Base-by-base conservation (phyloP, 2,113 vertebrate species). In the Anhinga rufa region DNA sequence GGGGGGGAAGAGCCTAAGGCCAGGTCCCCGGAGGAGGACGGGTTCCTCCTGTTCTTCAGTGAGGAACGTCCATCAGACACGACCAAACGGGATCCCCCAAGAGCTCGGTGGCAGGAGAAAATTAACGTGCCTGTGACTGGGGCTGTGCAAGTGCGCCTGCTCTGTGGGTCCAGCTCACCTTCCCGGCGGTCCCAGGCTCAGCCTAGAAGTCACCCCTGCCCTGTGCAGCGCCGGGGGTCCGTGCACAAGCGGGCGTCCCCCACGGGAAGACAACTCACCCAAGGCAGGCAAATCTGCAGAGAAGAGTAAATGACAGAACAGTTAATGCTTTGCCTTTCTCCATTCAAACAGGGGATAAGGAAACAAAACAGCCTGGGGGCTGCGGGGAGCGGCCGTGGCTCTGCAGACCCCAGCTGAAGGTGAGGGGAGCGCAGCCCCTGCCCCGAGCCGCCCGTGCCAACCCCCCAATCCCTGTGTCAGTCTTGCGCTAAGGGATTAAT, bases 61-160 rank as follows among this genome's bases (percentile, higher is more conserved):
- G 4, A 62, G 62, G n/a, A 42, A 54, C 1, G 0, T 69, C 54
- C 25, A 9, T 6, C 55, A 17, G 62, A 38, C 0, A 2, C 2
- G 2, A 32, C 32, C 66, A 14, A 22, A 60, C 28, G 7, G 25
- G 40, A 57, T 32, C 28, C 40, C 54, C 54, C 25, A 5, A 6
- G 25, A 16, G 18, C 38, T 51, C 3, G 4, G 54, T 8, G 42
- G 49, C 76, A 36, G 36, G 32, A 44, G 8, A 34, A 14, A 77
- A 77, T 26, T 11, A 24, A 62, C 75, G 62, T 8, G 38, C 54
- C 76, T 2, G 8, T 0, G 3, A 17, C 26, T 0, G 2, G 36
- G 28, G 58, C 48, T 19, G 42, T 26, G 20, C 36, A 15, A 21
- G 11, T 2, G 9, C 48, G 5, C 14, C 60, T 38, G 25, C 52